phyloP scores from a whole-genome alignment of 2,797 vertebrate species.

The Podarcis lilfordi region DNA sequence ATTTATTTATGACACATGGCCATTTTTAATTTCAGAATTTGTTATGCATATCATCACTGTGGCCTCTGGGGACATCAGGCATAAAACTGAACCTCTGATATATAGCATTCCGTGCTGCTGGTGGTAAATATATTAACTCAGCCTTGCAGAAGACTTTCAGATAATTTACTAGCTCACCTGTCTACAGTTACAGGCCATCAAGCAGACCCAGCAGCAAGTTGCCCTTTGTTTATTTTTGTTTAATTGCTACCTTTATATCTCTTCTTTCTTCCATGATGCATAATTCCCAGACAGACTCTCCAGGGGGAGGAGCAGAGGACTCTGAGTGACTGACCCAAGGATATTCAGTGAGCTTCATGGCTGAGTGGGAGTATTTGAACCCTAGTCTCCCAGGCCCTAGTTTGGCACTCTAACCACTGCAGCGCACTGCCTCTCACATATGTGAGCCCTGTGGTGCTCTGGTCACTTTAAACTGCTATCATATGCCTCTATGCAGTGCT shows the following conservation, averaged over 20 bases:
- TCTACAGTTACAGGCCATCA: background rate
- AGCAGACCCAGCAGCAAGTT: background rate
- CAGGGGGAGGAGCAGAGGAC: too few species aligned
- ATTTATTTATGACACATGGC: conserved; percentile 13
- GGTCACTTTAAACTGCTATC: too few species aligned
- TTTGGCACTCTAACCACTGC: too few species aligned
- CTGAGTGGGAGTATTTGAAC: too few species aligned
- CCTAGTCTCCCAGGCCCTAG: too few species aligned
- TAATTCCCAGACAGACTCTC: too few species aligned
- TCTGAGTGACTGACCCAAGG: too few species aligned
- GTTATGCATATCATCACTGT: background rate
- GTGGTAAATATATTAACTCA: conserved; percentile 16
- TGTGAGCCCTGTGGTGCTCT: too few species aligned
- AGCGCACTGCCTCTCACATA: too few species aligned
- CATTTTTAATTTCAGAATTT: conserved; percentile 25
- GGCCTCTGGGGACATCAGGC: background rate
- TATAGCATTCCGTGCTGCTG: background rate
- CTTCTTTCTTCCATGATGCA: background rate
- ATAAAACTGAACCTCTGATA: background rate
- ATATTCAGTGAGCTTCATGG: too few species aligned
- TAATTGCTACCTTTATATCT: background rate
- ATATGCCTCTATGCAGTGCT: too few species aligned
- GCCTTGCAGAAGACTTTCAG: background rate
- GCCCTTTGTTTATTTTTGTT: background rate
- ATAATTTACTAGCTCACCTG: background rate